Conservation (phyloP, 2,113 vertebrate species). For the Myodes glareolus region DNA sequence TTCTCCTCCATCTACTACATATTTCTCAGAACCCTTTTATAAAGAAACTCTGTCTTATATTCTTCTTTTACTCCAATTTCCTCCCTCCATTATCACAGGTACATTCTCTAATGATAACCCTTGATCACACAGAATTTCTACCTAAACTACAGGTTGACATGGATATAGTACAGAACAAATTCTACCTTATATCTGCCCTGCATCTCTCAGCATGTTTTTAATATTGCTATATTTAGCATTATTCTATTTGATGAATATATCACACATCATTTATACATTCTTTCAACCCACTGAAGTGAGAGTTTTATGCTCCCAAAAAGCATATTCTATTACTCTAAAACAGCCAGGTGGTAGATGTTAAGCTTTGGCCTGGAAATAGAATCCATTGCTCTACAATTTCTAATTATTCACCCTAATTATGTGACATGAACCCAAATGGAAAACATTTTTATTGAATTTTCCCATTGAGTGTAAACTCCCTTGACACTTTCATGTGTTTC, state of each 20-base stretch:
- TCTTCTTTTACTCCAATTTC: neutral
- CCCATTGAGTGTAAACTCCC: neutral
- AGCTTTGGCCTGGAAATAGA: neutral
- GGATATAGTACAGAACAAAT: neutral
- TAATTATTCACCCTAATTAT: neutral
- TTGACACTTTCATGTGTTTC: neutral
- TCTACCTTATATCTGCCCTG: neutral
- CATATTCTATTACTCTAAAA: neutral
- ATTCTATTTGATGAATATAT: neutral
- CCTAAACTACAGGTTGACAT: neutral
- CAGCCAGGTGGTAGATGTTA: neutral
- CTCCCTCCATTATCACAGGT: neutral
- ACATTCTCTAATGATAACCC: neutral
- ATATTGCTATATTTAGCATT: neutral
- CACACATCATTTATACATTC: neutral
- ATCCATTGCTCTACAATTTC: neutral
- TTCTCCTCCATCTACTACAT: neutral
- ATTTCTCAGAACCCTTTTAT: neutral
- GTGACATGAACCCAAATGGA: neutral
- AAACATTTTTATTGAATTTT: neutral
- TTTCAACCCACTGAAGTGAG: neutral
- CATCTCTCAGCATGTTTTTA: neutral
- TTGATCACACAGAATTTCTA: neutral
- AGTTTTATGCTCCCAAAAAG: neutral
- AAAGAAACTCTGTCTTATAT: neutral